Conservation (phyloP, 2,113 vertebrate genomes). For the Myocastor coypus region DNA sequence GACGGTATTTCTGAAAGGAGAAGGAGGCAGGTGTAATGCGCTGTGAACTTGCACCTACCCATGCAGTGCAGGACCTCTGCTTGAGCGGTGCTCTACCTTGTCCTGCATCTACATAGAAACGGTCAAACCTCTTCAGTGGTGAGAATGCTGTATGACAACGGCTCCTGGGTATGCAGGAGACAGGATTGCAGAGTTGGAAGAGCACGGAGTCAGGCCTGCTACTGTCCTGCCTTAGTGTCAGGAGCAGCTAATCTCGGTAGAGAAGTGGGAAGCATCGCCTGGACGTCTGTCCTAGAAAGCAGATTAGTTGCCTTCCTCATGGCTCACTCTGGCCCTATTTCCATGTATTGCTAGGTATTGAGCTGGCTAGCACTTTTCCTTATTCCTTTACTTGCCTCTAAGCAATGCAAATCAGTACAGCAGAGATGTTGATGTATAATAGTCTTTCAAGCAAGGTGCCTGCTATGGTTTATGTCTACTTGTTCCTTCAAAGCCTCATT, state of each 20-base stretch:
- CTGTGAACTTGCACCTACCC: background rate
- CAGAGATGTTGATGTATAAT: too few relatives aligned
- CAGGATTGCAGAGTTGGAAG: background rate
- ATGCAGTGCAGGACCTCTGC: slow-evolving; percentile 49
- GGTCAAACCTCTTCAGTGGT: slow-evolving; percentile 6
- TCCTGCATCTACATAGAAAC: background rate
- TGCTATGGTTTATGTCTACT: too few relatives aligned
- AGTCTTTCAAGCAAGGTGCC: too few relatives aligned
- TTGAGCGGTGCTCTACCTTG: slow-evolving; percentile 6
- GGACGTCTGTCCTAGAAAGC: too few relatives aligned
- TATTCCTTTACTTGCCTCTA: too few relatives aligned
- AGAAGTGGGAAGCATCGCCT: too few relatives aligned
- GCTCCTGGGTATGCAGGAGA: background rate
- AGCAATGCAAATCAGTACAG: too few relatives aligned
- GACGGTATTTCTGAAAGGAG: slow-evolving; percentile 9
- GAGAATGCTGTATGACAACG: background rate
- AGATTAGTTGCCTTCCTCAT: too few relatives aligned
- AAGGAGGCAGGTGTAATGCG: slow-evolving; percentile 34
- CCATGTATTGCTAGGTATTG: too few relatives aligned
- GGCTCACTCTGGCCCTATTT: too few relatives aligned
- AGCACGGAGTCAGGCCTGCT: background rate
- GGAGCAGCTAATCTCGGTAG: background rate
- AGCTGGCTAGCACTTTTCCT: too few relatives aligned
- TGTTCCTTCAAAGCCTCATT: too few relatives aligned
- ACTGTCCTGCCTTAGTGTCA: background rate